phyloP scores from a whole-genome alignment of 2,888 invertebrate genomes.

The Ectropis crepuscularia region DNA sequence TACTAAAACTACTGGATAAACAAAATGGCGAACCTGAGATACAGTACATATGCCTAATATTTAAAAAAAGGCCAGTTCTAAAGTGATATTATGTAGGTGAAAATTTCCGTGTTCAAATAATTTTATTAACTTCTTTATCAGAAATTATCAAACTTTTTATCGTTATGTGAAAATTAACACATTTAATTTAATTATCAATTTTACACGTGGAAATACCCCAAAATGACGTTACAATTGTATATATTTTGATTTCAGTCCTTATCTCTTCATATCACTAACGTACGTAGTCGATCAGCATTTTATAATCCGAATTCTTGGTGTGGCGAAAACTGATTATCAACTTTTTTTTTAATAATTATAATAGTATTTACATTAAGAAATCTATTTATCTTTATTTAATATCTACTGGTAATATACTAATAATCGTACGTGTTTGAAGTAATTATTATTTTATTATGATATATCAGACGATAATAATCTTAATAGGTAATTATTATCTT shows the following conservation, averaged over 20 bases:
- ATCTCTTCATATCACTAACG: neutral
- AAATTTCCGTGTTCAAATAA: no score
- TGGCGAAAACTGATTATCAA: constrained; percentile 5
- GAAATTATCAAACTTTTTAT: neutral
- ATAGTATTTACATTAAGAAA: constrained; percentile 3
- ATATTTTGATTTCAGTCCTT: constrained; percentile 21
- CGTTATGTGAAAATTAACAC: neutral
- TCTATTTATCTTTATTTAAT: constrained; percentile 4
- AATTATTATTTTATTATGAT: constrained; percentile 17
- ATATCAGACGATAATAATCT: constrained; percentile 17
- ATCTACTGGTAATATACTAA: constrained; percentile 6
- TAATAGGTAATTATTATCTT: constrained; percentile 23
- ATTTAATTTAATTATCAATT: neutral
- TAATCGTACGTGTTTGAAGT: constrained; percentile 7
- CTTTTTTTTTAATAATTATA: neutral
- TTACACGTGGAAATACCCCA: constrained; percentile 4
- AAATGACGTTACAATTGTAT: constrained; percentile 10
- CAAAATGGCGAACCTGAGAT: no score
- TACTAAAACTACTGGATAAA: no score
- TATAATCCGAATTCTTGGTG: constrained; percentile 21
- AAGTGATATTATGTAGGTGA: no score
- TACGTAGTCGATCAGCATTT: constrained; percentile 3
- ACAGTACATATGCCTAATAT: no score
- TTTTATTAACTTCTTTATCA: neutral
- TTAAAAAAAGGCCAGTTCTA: no score